Base-by-base conservation (phyloP, 2,888 invertebrate genomes). In the Nomada ruficornis region DNA sequence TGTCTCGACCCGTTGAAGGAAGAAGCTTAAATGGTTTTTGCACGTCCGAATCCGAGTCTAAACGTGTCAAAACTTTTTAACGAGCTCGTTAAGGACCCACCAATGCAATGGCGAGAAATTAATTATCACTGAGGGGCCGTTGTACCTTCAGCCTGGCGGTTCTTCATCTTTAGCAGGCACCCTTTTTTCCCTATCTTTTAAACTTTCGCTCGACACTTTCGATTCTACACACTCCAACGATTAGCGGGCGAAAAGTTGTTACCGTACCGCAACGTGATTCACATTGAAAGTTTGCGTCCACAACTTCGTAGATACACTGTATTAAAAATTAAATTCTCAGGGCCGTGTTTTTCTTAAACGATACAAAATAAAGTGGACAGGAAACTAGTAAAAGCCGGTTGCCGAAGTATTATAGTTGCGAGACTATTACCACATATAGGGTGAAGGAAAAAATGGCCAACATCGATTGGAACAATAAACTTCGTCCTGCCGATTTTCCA, bases 21-120 rank as follows among this genome's bases (percentile, higher is more conserved):
- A 72, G 80, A 83, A 83, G 84, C 89, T 89, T 87, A 86, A 91
- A 88, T 86, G 87, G 83, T 86, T 88, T 88, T 86, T 86, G 75
- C 84, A 68, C 79, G 60, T 69, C 42, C 84, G 81, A 85, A 86
- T 79, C 70, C 55, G 55, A 64, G 57, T 82, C 84, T 80, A 85
- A 84, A 83, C 80, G 87, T 87, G 87, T 87, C 83, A 85, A 88
- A 91, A 91, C 87, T 91, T 88, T 91, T 91, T 90, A 91, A 91
- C 91, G 90, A 91, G 87, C 89, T 90, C 87, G 89, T 91, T 90
- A 90, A 82, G 76, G 52, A 82, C 54, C 65, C 79, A 65, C 77
- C 80, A 81, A 86, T 78, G 82, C 80, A 81, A 86, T 77, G 82
- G 77, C 77, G 82, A 73, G 78, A 86, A 86, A 88, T 90, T 90